Percentiles rank a stretch among this genome's conserved stretches.
Evolutionary conservation across 1,140 invertebrate genomes (phyloP).

Genomic region (Aradophagus sp.): DNA sequence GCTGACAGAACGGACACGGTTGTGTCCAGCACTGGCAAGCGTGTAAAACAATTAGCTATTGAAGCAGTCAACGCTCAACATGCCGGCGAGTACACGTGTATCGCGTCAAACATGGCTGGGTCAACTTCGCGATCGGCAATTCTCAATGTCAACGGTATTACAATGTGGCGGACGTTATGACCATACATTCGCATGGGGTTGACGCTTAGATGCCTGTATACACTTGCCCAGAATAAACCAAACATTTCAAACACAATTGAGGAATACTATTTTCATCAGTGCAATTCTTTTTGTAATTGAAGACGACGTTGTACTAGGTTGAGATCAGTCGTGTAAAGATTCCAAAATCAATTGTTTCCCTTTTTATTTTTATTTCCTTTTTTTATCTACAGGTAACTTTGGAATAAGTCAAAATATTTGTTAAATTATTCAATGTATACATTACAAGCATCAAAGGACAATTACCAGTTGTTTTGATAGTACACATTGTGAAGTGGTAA

Average conservation of each 20-base stretch:
- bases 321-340: neutral
- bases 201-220: neutral
- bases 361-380: too few relatives aligned
- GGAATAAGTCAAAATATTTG: too few relatives aligned
- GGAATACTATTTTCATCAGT: neutral
- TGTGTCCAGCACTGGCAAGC: conserved; percentile 76
- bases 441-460: too few relatives aligned
- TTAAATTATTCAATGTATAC: too few relatives aligned
- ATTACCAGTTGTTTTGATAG: neutral
- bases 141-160: conserved; percentile 85
- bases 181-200: conserved; percentile 25
- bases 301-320: too few relatives aligned
- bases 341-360: neutral
- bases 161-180: neutral
- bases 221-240: neutral
- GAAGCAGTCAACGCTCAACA: conserved; percentile 83
- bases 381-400: too few relatives aligned
- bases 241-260: neutral
- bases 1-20: conserved; percentile 65
- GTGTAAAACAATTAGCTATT: conserved; percentile 79
- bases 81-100: conserved; percentile 86
- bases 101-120: conserved; percentile 84
- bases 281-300: neutral
- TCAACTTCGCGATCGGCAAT: conserved; percentile 80
- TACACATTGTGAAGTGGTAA: too few relatives aligned